Base-by-base conservation (phyloP, 2,888 invertebrate genomes). In the Agrotis segetum region DNA sequence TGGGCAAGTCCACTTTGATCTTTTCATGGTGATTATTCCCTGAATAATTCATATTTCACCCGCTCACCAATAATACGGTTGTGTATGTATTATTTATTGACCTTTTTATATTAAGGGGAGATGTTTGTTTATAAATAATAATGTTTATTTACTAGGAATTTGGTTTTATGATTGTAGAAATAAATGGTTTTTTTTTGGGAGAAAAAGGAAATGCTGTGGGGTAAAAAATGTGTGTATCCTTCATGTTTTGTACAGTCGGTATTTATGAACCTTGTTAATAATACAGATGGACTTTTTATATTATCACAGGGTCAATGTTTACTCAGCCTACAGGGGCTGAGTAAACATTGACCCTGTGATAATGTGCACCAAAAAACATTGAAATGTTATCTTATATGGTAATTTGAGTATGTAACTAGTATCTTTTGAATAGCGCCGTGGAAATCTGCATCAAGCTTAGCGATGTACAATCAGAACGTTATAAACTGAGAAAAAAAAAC, bases 41-140 rank as follows among this genome's bases (percentile, higher is more conserved):
- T 88, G 92, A 91, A 91, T 91, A 81, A 91, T 92, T 90, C 91
- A 91, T 69, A 52, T 44, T 34, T 71, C 46, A 58, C 77, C 77
- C 77, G 77, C 65, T 67, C 79, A 60, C 71, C 76, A 72, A 82
- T 85, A 79, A 81, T 78, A 47, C 53, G 73, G 79, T 78, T 65
- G 72, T 61, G 60, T 77, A 86, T 86, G 87, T 86, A 79, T 86
- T 87, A 85, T 83, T 83, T 87, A 86, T 87, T 67, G 69, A 77
- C 67, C 71, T 78, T 79, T 84, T 82, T 81, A 82, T 82, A 83
- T 83, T 75, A 77, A 79, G 70, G 71, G 60, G 70, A 56, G 60
- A 68, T 70, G 67, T 74, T 76, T 70, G 67, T 74, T 76, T 65
- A 71, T 79, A 74, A 79, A 81, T 76, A 79, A 65, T 56, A 76